Percentiles rank a stretch among this genome's conserved stretches.
phyloP scores from a whole-genome alignment of 2,888 invertebrate species.

The Galeruca laticollis region DNA sequence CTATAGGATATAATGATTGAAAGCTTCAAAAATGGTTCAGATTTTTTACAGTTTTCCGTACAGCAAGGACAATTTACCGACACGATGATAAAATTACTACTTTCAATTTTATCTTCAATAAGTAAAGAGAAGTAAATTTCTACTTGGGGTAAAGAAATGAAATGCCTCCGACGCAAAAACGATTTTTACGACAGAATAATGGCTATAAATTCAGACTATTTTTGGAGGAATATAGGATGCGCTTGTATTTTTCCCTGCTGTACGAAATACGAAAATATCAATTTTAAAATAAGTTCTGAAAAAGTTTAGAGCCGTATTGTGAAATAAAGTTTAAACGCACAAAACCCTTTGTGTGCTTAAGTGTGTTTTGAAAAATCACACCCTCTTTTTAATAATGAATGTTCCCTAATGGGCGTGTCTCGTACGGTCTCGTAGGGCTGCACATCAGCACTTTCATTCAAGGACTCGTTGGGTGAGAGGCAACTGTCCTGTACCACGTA shows the following conservation, averaged over 20 bases:
- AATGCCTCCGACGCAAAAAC: not conserved
- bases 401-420: too few relatives aligned
- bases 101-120: not conserved
- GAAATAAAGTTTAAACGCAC: too few relatives aligned
- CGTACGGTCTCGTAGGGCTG: too few relatives aligned
- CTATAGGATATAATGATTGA: too few relatives aligned
- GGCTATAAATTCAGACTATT: slow-evolving; percentile 1
- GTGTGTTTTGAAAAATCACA: too few relatives aligned
- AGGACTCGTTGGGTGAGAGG: too few relatives aligned
- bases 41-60: too few relatives aligned
- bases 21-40: too few relatives aligned
- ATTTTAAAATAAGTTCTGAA: not conserved
- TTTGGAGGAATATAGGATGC: not conserved
- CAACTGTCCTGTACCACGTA: too few relatives aligned
- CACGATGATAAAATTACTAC: slow-evolving; percentile 1
- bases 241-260: not conserved
- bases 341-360: too few relatives aligned
- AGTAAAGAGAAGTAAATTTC: slow-evolving; percentile 6
- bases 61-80: not conserved
- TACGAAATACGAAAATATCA: not conserved
- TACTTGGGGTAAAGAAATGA: not conserved
- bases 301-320: not conserved
- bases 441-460: too few relatives aligned
- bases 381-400: too few relatives aligned
- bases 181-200: not conserved